Percentiles rank a stretch among this genome's conserved stretches.
Conservation (phyloP, 2,113 vertebrate species). For the Eudyptes chrysolophus region DNA sequence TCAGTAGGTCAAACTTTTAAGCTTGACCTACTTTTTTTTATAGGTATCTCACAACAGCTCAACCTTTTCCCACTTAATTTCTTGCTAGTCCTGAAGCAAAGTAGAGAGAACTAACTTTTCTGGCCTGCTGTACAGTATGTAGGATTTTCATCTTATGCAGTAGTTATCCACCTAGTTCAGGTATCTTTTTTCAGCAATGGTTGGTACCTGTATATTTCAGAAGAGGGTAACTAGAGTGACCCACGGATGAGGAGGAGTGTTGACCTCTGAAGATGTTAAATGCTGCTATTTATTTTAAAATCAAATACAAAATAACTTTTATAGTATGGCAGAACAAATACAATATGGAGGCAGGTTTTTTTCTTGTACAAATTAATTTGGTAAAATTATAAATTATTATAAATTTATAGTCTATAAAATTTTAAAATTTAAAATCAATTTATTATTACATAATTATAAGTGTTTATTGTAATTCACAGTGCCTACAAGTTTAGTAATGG, state of each 20-base stretch:
- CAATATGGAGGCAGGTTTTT: neutral
- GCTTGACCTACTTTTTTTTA: slow-evolving; percentile 36
- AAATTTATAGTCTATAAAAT: neutral
- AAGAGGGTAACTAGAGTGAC: neutral
- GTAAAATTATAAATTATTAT: neutral
- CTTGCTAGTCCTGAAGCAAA: neutral
- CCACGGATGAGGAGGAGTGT: neutral
- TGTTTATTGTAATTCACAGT: neutral
- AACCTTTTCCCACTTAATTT: neutral
- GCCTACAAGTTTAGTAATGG: neutral
- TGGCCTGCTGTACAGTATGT: neutral
- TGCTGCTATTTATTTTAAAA: neutral
- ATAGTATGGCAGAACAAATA: neutral
- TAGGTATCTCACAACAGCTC: neutral
- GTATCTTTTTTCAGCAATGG: neutral
- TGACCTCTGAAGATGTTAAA: neutral
- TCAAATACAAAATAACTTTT: neutral
- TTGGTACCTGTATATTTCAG: neutral
- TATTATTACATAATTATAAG: neutral
- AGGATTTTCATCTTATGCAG: neutral
- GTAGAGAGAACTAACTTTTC: neutral
- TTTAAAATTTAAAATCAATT: neutral
- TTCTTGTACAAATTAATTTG: neutral
- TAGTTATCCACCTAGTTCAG: neutral
- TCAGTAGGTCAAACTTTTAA: slow-evolving; percentile 48